Base-by-base conservation (phyloP, 1,140 invertebrate species). In the Matsumurasca onukii region DNA sequence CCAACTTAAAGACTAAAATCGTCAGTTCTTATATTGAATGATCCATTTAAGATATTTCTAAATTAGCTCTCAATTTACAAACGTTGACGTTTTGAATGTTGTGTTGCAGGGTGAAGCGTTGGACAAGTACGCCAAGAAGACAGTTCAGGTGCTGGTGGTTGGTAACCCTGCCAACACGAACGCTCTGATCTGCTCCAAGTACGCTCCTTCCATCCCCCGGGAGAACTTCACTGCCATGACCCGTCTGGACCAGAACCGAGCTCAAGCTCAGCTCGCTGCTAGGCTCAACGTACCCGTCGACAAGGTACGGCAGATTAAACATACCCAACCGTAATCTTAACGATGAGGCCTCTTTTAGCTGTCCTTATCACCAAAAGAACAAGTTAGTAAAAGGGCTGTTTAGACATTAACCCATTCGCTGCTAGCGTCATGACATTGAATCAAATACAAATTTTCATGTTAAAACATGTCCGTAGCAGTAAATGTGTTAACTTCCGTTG, bases 111-210 rank as follows among this genome's bases (percentile, higher is more conserved):
- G 98, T 17, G 86, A 95, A 77, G 96, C 98, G 15, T 78, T 99
- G 0, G 92, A 99, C 71, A 89, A 96, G 80, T 88, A 88, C 80
- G 95, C 98, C 1, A 94, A 93, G 73, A 98, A 99, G 77, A 90
- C 91, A 77, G 94, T 98, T 20, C 98, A 98, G 82, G 92, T 97
- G 22, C 81, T 99, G 20, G 97, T 99, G 51, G 98, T 99, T 76
- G 98, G 98, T 39, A 99, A 99, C 81, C 98, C 98, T 57, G 98
- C 98, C 0, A 99, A 99, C 78, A 99, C 98, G 0, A 99, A 99
- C 85, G 97, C 97, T 20, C 82, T 97, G 12, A 95, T 99, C 72
- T 97, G 94, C 76, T 92, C 94, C 1, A 93, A 95, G 76, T 98
- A 97, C 81, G 96, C 96, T n/a, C 96, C 95, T 31, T 95, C 93